Evolutionary conservation across 2,113 vertebrate genomes (phyloP).

Genomic region (Hippoglossus stenolepis): DNA sequence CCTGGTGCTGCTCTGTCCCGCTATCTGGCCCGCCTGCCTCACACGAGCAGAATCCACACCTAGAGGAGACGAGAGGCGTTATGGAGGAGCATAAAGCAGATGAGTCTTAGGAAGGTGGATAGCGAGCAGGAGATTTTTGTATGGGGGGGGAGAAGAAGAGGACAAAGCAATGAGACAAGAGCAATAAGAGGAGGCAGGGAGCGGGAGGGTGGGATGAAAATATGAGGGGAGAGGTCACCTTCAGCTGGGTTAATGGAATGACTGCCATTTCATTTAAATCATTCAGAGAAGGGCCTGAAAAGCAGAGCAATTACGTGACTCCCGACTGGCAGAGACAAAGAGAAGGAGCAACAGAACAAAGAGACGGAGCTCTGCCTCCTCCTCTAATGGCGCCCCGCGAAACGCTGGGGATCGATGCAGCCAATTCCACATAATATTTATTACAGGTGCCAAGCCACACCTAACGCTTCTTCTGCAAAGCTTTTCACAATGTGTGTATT

Average conservation of each 20-base stretch:
- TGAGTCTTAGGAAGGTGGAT: background rate
- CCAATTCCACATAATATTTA: constrained; percentile 15
- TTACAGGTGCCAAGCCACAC: constrained; percentile 18
- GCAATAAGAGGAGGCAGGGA: constrained; percentile 15
- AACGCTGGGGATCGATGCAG: constrained; percentile 6
- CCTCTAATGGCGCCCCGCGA: constrained; percentile 2
- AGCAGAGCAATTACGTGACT: constrained; percentile 41
- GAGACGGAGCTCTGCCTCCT: constrained; percentile 13
- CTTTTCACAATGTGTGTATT: constrained; percentile 17
- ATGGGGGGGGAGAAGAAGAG: background rate
- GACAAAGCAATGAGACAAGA: constrained; percentile 19
- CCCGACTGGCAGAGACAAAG: background rate
- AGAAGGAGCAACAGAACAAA: background rate
- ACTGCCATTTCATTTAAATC: constrained; percentile 52
- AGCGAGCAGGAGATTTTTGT: background rate
- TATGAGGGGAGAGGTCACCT: constrained; percentile 48
- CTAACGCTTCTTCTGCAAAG: background rate
- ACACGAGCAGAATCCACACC: constrained; percentile 92
- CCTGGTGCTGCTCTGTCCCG: constrained; percentile 93
- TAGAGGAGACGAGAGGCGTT: constrained; percentile 51
- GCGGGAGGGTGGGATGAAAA: background rate
- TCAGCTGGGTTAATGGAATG: constrained; percentile 44
- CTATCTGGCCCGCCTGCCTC: constrained; percentile 89
- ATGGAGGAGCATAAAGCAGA: background rate
- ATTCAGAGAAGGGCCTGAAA: constrained; percentile 19